phyloP scores from a whole-genome alignment of 2,113 vertebrate species.

The Clarias gariepinus region DNA sequence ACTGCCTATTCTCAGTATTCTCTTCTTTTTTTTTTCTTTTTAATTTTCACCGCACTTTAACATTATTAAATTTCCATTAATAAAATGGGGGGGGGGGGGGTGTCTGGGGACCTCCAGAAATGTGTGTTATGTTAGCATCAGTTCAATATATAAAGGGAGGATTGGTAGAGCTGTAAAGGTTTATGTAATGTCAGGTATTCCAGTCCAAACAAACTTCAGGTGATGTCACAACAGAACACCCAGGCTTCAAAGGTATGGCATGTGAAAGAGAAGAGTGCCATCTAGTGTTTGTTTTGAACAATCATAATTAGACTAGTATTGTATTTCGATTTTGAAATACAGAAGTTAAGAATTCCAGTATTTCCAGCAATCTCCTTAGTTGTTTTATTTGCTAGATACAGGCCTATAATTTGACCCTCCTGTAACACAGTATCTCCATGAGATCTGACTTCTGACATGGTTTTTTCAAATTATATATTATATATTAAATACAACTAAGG shows the following conservation, averaged over 20 bases:
- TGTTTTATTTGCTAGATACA: too few relatives aligned
- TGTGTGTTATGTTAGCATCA: not conserved
- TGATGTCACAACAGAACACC: not conserved
- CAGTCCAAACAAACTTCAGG: not conserved
- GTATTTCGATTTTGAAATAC: not conserved
- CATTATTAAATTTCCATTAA: not conserved
- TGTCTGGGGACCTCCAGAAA: not conserved
- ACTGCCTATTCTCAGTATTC: not conserved
- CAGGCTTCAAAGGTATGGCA: not conserved
- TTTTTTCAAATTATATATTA: too few relatives aligned
- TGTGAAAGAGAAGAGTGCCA: constrained; percentile 39
- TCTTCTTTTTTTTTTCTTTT: not conserved
- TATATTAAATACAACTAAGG: too few relatives aligned
- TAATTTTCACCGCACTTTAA: not conserved
- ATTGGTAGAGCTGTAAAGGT: not conserved
- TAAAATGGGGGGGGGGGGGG: too few relatives aligned
- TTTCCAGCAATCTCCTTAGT: too few relatives aligned
- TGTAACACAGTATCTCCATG: too few relatives aligned
- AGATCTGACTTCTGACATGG: too few relatives aligned
- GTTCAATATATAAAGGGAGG: not conserved
- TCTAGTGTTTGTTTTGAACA: constrained; percentile 20
- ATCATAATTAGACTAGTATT: not conserved
- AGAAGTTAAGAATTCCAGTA: not conserved
- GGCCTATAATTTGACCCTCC: too few relatives aligned
- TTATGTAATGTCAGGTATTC: too few relatives aligned